A percentile compares a stretch with the other conserved stretches of the same genome.
These are phyloP conservation scores for Adelges cooleyi DNA, from an alignment of 1,140 invertebrate genomes.

Conservation along the genomic window DNA sequence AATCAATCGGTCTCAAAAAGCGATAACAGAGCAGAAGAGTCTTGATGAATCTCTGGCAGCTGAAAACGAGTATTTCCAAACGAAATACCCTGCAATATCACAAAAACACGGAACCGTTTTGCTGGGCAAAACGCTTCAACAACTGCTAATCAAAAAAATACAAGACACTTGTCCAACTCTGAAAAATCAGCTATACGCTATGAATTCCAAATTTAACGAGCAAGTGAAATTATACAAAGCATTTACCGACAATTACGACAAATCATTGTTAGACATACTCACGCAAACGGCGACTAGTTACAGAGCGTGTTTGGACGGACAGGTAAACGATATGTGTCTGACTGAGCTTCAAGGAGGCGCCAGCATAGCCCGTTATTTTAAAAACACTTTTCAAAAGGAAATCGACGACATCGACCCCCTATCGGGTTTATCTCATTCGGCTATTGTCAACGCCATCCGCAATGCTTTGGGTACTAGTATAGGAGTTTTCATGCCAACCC, in stretches of 20 bases:
- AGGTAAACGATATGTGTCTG: constrained; percentile 55
- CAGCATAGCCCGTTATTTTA: constrained; percentile 61
- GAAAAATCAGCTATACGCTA: constrained; percentile 50
- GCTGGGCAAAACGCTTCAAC: constrained; percentile 51
- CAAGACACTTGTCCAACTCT: constrained; percentile 53
- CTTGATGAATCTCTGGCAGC: constrained; percentile 51
- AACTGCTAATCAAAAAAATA: constrained; percentile 56
- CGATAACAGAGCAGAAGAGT: constrained; percentile 52
- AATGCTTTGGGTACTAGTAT: constrained; percentile 59
- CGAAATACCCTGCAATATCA: constrained; percentile 48
- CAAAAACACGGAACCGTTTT: constrained; percentile 49
- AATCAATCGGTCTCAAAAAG: constrained; percentile 60
- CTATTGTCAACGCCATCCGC: constrained; percentile 58
- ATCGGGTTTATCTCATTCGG: constrained; percentile 46
- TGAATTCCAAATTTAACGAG: constrained; percentile 51
- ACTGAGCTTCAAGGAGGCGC: constrained; percentile 60
- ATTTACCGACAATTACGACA: constrained; percentile 50
- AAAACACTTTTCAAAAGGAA: constrained; percentile 54
- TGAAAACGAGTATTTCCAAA: constrained; percentile 49
- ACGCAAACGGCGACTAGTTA: constrained; percentile 61
- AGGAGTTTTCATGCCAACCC: constrained; percentile 59
- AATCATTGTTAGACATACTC: constrained; percentile 56
- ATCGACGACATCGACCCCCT: constrained; percentile 53
- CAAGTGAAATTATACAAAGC: constrained; percentile 54
- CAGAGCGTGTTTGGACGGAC: constrained; percentile 56